phyloP scores from a whole-genome alignment of 2,888 invertebrate species.

The Dendrolimus houi region DNA sequence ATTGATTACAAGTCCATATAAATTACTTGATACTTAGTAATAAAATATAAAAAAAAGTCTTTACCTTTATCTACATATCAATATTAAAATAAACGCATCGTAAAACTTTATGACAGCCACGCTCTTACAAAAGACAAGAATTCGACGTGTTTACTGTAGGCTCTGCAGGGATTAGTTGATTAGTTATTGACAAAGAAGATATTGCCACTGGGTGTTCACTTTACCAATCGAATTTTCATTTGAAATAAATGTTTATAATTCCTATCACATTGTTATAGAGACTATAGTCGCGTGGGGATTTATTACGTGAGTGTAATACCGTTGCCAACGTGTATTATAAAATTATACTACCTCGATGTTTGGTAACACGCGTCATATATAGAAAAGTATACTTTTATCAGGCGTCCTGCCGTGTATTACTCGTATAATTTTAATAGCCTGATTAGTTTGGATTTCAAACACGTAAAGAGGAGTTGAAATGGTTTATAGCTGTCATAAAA shows the following conservation, averaged over 20 bases:
- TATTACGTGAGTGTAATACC: too few relatives aligned
- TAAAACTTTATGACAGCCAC: conserved; percentile 40
- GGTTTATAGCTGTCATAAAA: conserved; percentile 45
- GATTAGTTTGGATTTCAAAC: conserved; percentile 57
- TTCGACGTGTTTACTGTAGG: conserved; percentile 37
- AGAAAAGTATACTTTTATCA: conserved; percentile 38
- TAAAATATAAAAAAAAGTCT: conserved; percentile 11
- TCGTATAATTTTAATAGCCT: conserved; percentile 59
- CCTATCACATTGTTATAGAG: too few relatives aligned
- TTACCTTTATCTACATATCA: conserved; percentile 32
- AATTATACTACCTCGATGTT: conserved; percentile 57
- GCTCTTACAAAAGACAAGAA: conserved; percentile 14
- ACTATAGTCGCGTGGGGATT: too few relatives aligned
- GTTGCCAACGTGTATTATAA: conserved; percentile 30
- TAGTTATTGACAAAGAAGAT: conserved; percentile 35
- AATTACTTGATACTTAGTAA: too few relatives aligned
- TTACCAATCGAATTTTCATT: not conserved
- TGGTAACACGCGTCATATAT: conserved; percentile 53
- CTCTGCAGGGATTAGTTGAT: conserved; percentile 41
- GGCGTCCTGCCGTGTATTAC: conserved; percentile 38
- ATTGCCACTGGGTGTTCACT: conserved; percentile 22
- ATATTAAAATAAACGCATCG: conserved; percentile 46
- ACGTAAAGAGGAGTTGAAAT: conserved; percentile 50
- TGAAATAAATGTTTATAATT: too few relatives aligned
- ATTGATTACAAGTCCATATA: too few relatives aligned